Evolutionary conservation across 2,797 vertebrate species (phyloP).

Genomic region (Brachymystax lenok): DNA sequence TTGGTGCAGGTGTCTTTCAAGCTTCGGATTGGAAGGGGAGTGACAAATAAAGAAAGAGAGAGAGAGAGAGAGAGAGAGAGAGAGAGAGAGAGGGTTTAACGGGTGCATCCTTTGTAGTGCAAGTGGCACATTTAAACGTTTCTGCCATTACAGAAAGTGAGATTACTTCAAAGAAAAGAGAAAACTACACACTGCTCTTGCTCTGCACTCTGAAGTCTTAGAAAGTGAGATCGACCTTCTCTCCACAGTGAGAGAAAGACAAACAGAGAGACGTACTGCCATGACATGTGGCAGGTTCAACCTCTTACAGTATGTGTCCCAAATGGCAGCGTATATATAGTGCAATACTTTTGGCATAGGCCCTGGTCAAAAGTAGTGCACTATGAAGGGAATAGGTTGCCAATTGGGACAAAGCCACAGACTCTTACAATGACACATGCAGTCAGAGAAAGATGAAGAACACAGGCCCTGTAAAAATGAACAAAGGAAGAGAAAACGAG

Average conservation of each 20-base stretch:
- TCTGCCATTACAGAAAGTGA: slow-evolving; percentile 23
- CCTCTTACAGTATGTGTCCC: slow-evolving; percentile 22
- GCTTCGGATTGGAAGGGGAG: background rate
- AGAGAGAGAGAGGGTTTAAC: background rate
- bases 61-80: background rate
- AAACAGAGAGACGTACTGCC: slow-evolving; percentile 32
- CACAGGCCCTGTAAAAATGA: background rate
- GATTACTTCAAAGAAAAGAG: too few species aligned
- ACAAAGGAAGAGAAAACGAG: slow-evolving; percentile 2
- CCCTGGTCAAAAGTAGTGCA: too few species aligned
- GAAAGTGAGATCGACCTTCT: slow-evolving; percentile 34
- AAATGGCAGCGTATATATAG: too few species aligned
- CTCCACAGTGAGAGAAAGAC: slow-evolving; percentile 36
- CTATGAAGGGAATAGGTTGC: too few species aligned
- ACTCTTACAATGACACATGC: slow-evolving; percentile 38
- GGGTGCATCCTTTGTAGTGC: slow-evolving; percentile 41
- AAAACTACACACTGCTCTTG: too few species aligned
- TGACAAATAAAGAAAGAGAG: background rate
- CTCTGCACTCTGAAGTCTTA: background rate
- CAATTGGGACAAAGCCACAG: too few species aligned
- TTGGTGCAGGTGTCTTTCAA: too few species aligned
- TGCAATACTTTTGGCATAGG: too few species aligned
- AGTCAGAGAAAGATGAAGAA: slow-evolving; percentile 19
- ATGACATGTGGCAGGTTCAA: slow-evolving; percentile 10
- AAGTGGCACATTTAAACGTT: slow-evolving; percentile 57